A percentile compares a stretch with the other conserved stretches of the same genome.
These are phyloP conservation scores for Coturnix japonica DNA, from an alignment of 2,113 vertebrate genomes.

Conservation along the genomic window DNA sequence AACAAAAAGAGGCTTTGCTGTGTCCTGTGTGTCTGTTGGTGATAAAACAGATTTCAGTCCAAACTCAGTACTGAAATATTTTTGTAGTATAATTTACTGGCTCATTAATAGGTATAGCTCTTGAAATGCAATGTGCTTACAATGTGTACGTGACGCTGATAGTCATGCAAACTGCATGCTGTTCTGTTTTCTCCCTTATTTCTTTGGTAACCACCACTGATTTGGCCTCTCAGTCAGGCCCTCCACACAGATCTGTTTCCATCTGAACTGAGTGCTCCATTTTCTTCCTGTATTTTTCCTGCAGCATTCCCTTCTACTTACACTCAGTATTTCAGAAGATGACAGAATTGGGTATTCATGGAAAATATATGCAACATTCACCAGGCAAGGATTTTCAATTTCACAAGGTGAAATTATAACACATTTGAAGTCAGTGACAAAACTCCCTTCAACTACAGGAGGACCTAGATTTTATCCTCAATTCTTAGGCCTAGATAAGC, in stretches of 20 bases:
- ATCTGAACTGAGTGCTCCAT: rapidly evolving
- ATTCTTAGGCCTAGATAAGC: neutral
- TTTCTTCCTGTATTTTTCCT: neutral
- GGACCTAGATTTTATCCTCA: constrained; percentile 52
- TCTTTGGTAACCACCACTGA: neutral
- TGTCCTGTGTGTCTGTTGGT: neutral
- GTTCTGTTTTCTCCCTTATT: neutral
- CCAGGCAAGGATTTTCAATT: constrained; percentile 39
- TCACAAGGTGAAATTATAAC: constrained; percentile 50
- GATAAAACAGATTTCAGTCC: neutral
- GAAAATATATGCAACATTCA: constrained; percentile 25
- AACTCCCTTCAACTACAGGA: constrained; percentile 16
- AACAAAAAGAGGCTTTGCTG: neutral
- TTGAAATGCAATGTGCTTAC: neutral
- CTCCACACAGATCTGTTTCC: neutral
- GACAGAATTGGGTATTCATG: constrained; percentile 60
- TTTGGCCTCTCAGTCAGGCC: neutral
- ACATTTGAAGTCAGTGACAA: constrained; percentile 50
- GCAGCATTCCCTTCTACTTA: neutral
- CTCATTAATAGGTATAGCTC: neutral
- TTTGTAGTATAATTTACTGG: neutral
- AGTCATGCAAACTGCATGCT: neutral
- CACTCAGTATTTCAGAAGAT: constrained; percentile 17
- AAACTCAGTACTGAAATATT: neutral
- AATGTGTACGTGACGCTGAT: neutral